Evolutionary conservation across 1,140 invertebrate species (phyloP), one percentile per base, ranked within the genome.

Genomic region (Zaprionus taronus): DNA sequence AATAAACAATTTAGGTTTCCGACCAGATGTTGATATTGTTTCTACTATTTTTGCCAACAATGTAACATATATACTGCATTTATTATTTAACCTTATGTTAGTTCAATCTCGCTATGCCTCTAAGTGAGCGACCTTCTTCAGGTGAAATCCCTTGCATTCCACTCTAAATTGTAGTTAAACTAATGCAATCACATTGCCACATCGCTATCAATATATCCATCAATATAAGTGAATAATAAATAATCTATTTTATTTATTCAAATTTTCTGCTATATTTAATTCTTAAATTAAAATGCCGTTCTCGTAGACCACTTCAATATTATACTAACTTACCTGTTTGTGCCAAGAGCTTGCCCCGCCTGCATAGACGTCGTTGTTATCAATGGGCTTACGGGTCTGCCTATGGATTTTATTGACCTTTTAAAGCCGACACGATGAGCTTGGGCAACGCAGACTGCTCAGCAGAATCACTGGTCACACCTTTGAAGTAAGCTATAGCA

Each of bases 401-500:
- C 41, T 26, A 72, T 24, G 34, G 26, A 64, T 68, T 53, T 66
- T 68, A 71, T 80, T 74, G 66, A 56, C 67, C 49, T 70, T 55
- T 51, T 51, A 51, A 51, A 24, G 20, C 47, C 47, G 20, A 24
- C 28, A 60, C 58, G 64, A 58, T 74, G 62, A 69, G 58, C 56
- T 44, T 14, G 2, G 20, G n/a, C 44, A 49, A 49, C 55, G 7
- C 61, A 41, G 70, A 62, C 69, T 69, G 24, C 34, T 34, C 47
- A 47, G 38, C 51, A 28, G 73, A 57, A 47, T 82, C 63, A 47
- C 62, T 56, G 63, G 58, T 11, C 47, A 5, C 60, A 56, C 75
- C 83, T 87, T 89, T 87, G 84, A 87, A 72, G 83, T 89, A 36
- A 51, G 80, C 61, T 75, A 72, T 77, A 15, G 47, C 58, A 22